phyloP scores from a whole-genome alignment of 2,113 vertebrate genomes.

The Corythoichthys intestinalis region DNA sequence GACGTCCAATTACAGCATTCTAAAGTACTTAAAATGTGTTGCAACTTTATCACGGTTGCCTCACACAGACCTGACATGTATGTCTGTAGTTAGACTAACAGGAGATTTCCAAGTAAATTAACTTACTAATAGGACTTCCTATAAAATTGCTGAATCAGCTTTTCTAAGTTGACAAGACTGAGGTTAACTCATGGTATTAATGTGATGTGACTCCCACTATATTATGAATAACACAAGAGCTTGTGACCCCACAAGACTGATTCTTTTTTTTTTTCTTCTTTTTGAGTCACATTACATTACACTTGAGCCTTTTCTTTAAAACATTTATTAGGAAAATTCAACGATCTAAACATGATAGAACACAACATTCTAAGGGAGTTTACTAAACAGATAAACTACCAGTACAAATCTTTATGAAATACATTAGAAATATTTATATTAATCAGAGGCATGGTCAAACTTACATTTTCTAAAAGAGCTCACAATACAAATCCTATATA shows the following conservation, averaged over 20 bases:
- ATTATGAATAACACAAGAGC: neutral
- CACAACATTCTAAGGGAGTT: constrained; percentile 33
- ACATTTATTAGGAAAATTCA: constrained; percentile 49
- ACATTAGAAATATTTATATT: constrained; percentile 69
- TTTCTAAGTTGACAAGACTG: neutral
- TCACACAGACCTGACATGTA: no score
- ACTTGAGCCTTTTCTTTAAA: constrained; percentile 11
- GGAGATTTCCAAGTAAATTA: no score
- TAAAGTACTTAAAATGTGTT: no score
- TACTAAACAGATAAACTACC: constrained; percentile 51
- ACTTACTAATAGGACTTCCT: no score
- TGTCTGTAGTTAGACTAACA: no score
- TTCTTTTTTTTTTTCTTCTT: neutral
- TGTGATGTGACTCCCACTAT: neutral
- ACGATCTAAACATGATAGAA: constrained; percentile 52
- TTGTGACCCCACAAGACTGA: neutral
- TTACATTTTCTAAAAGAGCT: constrained; percentile 64
- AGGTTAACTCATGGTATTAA: neutral
- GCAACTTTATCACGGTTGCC: no score
- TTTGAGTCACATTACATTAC: constrained; percentile 10
- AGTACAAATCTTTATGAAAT: constrained; percentile 35
- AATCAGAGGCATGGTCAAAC: constrained; percentile 48
- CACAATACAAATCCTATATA: constrained; percentile 49
- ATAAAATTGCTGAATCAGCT: neutral
- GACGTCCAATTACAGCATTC: no score